phyloP scores from a whole-genome alignment of 2,888 invertebrate genomes.

The Nasonovia ribisnigri region DNA sequence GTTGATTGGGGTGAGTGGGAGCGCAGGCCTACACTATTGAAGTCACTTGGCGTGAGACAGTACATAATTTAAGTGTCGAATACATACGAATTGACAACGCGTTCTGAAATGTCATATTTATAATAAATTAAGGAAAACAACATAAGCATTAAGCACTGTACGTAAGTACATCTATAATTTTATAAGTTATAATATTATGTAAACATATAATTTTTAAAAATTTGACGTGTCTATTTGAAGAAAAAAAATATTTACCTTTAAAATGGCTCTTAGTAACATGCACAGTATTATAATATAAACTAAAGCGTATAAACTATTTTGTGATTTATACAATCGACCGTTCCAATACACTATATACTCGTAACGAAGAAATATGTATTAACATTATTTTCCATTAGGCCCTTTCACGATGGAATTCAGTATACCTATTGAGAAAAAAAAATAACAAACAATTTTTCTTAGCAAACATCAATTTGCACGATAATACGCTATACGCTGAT shows the following conservation, averaged over 20 bases:
- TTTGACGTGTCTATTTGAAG: not conserved
- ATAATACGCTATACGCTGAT: not conserved
- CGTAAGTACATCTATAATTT: not conserved
- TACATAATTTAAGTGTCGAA: not conserved
- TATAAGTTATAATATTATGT: not conserved
- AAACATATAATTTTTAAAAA: not conserved
- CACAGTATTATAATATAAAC: not conserved
- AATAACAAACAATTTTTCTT: slow-evolving; percentile 13
- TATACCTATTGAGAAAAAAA: not conserved
- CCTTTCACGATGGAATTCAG: not conserved
- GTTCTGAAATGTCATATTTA: not conserved
- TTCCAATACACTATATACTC: not conserved
- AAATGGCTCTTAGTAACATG: not conserved
- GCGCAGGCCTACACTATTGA: too few relatives aligned
- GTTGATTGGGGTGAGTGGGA: too few relatives aligned
- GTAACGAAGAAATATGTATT: slow-evolving; percentile 4
- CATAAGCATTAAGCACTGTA: not conserved
- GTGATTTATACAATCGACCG: slow-evolving; percentile 27
- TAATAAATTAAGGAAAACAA: not conserved
- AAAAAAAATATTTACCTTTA: not conserved
- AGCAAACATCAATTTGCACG: not conserved
- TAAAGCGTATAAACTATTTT: not conserved
- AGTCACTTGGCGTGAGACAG: accelerated
- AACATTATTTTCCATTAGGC: slow-evolving; percentile 39
- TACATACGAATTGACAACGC: not conserved